A percentile compares a stretch with the other conserved stretches of the same genome.
Evolutionary conservation across 2,797 vertebrate species (phyloP).

Genomic region (Parotocinclus haroldoi): DNA sequence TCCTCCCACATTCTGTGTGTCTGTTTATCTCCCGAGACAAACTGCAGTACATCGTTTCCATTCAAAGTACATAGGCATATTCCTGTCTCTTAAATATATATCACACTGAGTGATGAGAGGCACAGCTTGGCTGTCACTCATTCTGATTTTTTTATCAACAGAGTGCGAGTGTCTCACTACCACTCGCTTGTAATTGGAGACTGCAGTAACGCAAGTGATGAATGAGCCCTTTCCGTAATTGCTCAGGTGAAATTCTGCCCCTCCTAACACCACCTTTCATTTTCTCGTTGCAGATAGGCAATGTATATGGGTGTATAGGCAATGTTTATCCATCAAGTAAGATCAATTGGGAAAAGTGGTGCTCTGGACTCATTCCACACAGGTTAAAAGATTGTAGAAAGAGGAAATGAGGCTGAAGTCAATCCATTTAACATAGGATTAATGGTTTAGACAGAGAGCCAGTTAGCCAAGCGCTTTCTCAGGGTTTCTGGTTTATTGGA

Average conservation of each 20-base stretch:
- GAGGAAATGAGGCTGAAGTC: slow-evolving; percentile 53
- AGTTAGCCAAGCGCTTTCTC: slow-evolving; percentile 45
- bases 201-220: slow-evolving; percentile 33
- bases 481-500: slow-evolving; percentile 20
- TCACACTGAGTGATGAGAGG: slow-evolving; percentile 16
- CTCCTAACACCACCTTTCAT: not conserved
- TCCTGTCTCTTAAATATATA: slow-evolving; percentile 39
- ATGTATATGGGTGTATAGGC: slow-evolving; percentile 13
- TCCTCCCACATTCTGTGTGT: not conserved
- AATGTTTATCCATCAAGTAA: slow-evolving; percentile 55
- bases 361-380: slow-evolving; percentile 65
- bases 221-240: slow-evolving; percentile 43
- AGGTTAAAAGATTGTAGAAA: slow-evolving; percentile 47
- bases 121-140: slow-evolving; percentile 9
- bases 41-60: slow-evolving; percentile 12
- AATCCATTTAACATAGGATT: slow-evolving; percentile 66
- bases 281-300: slow-evolving; percentile 37
- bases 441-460: slow-evolving; percentile 54
- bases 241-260: slow-evolving; percentile 22
- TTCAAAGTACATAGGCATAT: slow-evolving; percentile 5
- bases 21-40: slow-evolving; percentile 29
- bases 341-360: slow-evolving; percentile 68
- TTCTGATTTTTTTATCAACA: slow-evolving; percentile 1
- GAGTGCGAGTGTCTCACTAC: slow-evolving; percentile 16
- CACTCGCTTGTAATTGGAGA: slow-evolving; percentile 27